These are phyloP conservation scores for Pristionchus fissidentatus DNA, from an alignment of 2,888 invertebrate genomes.

Conservation along the genomic window DNA sequence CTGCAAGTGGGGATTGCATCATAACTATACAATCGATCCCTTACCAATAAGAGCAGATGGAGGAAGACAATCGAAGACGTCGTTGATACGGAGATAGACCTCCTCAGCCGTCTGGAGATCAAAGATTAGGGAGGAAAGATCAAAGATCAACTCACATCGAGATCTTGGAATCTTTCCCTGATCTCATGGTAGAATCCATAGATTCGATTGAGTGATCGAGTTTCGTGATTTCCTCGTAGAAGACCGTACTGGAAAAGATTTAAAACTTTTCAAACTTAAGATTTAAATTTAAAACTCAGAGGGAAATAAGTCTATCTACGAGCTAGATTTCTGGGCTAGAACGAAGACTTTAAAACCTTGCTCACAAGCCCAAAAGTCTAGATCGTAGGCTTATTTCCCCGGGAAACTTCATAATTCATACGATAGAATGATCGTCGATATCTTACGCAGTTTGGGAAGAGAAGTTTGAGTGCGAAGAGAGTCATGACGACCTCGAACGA, in stretches of 20 bases:
- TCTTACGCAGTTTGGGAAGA: conserved; percentile 22
- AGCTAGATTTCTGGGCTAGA: no score
- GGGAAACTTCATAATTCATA: no score
- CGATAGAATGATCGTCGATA: no score
- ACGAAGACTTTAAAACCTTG: no score
- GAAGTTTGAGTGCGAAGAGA: conserved; percentile 37
- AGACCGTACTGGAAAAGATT: conserved; percentile 27
- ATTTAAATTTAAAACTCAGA: no score
- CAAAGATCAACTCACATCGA: conserved; percentile 15
- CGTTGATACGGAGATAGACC: conserved; percentile 38
- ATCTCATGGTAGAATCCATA: conserved; percentile 40
- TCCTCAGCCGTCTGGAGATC: not conserved
- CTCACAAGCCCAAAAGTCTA: no score
- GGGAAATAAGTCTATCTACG: no score
- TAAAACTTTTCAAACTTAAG: no score
- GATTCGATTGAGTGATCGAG: conserved; percentile 34
- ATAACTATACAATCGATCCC: not conserved
- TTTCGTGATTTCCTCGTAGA: conserved; percentile 41
- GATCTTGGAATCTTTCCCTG: conserved; percentile 17
- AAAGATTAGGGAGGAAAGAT: not conserved
- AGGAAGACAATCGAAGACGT: conserved; percentile 42
- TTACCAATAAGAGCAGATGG: not conserved
- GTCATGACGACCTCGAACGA: conserved; percentile 19
- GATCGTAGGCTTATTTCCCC: no score
- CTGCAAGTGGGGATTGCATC: not conserved